These are phyloP conservation scores for Todus mexicanus DNA, from an alignment of 2,797 vertebrate genomes.

Conservation along the genomic window DNA sequence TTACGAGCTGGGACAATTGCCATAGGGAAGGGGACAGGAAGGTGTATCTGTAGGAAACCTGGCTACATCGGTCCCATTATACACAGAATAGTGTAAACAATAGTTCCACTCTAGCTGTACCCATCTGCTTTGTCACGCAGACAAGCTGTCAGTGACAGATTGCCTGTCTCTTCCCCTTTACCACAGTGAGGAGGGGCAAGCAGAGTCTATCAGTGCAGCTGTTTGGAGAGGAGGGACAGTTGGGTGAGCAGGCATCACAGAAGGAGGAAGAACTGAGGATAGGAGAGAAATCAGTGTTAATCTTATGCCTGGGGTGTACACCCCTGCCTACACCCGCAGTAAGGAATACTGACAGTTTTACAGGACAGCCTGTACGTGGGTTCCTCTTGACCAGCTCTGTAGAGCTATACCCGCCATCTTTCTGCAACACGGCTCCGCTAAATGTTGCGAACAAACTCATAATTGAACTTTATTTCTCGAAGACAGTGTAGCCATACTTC, in stretches of 20 bases:
- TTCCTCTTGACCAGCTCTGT: not conserved
- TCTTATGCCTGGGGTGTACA: not conserved
- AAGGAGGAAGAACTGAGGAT: not conserved
- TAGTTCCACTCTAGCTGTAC: not conserved
- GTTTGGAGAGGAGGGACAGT: not conserved
- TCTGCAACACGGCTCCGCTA: not conserved
- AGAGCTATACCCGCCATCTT: not conserved
- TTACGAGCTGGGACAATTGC: not conserved
- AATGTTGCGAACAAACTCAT: not conserved
- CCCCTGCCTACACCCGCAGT: not conserved
- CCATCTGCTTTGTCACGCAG: not conserved
- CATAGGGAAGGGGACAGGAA: constrained; percentile 2
- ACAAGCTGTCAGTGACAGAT: not conserved
- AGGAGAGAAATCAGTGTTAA: not conserved
- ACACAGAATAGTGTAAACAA: not conserved
- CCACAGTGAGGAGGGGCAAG: not conserved
- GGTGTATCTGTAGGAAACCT: not conserved
- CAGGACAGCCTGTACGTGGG: not conserved
- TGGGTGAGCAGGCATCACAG: not conserved
- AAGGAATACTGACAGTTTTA: not conserved
- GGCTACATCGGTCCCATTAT: not conserved
- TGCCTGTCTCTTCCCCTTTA: not conserved
- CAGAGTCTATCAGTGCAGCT: not conserved
- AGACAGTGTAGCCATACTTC: not conserved
- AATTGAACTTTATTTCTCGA: not conserved